Evolutionary conservation across 2,797 vertebrate genomes (phyloP), one percentile per base, ranked within the genome.

Genomic region (Falco novaeseelandiae): DNA sequence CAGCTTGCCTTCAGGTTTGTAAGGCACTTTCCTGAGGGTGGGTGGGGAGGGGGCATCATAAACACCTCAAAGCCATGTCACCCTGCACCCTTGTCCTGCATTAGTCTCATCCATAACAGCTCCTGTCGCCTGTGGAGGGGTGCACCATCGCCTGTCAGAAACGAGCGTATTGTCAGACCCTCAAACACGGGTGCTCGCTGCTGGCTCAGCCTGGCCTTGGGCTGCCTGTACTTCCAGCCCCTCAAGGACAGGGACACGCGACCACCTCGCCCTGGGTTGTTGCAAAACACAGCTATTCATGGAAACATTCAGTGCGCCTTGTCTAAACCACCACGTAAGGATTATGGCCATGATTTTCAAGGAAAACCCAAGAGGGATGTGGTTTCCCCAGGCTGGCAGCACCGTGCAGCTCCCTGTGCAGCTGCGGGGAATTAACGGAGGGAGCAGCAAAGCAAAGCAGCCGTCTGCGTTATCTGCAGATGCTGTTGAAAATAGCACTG

Each of bases 111-210:
- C 61, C 3, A 1, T 57, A 59, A 32, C 4, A 46, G 23, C 12
- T 9, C 7, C 29, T 13, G 25, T 40, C 40, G 29, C 19, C 51
- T 42, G 22, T 6, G 30, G n/a, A 63, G 40, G 52, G 29, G 48
- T 1, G 5, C 38, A 40, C 40, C 40, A 14, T 40, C 40, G 6
- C 40, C 32, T 0, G 0, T 26, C 3, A 62, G 83, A 55, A 73
- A 26, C 11, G 9, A 0, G 0, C 1, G 0, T 16, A 2, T 36
- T 5, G 2, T 58, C 74, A 81, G 34, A 38, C 3, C 9, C 26
- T 79, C 14, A 14, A 23, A 4, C 7, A 51, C 11, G 29, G 21
- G 36, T 38, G 36, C 36, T 38, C 10, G 36, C 36, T 40, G 40
- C 40, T 40, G 40, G 40, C 13, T 40, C 40, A 40, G 40, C 36